Conservation (phyloP, 2,113 vertebrate genomes). For the Hemicordylus capensis region DNA sequence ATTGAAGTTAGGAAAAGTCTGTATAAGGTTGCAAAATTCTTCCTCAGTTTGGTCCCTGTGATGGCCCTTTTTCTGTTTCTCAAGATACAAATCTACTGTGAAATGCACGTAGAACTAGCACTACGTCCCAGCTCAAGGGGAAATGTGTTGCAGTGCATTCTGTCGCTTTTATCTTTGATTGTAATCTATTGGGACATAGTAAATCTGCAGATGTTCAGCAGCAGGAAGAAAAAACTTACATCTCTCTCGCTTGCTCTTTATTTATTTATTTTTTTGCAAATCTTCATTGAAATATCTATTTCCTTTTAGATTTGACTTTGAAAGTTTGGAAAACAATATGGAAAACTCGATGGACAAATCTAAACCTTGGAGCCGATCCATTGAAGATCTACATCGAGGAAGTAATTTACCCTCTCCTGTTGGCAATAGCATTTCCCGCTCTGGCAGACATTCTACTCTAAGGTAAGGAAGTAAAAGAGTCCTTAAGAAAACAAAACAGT, state of each 20-base stretch:
- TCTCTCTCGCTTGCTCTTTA: background rate
- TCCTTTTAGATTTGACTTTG: slow-evolving; percentile 90
- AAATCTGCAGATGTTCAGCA: background rate
- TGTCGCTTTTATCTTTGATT: slow-evolving; percentile 16
- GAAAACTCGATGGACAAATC: slow-evolving; percentile 89
- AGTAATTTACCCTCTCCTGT: slow-evolving; percentile 85
- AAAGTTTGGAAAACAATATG: slow-evolving; percentile 87
- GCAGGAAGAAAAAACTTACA: rapidly evolving
- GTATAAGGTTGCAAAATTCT: background rate
- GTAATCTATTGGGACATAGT: background rate
- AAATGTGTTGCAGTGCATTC: background rate
- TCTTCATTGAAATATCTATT: background rate
- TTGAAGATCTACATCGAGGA: slow-evolving; percentile 93
- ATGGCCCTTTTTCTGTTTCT: slow-evolving; percentile 4
- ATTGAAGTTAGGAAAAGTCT: background rate
- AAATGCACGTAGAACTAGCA: background rate
- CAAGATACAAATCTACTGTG: background rate
- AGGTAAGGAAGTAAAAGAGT: slow-evolving; percentile 74
- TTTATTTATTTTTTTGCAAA: background rate
- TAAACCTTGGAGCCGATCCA: slow-evolving; percentile 94
- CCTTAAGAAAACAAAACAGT: rapidly evolving
- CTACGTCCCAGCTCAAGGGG: background rate
- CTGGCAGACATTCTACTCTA: slow-evolving; percentile 87
- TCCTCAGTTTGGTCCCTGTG: rapidly evolving
- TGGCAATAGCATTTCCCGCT: slow-evolving; percentile 86